Conservation (phyloP, 2,888 invertebrate species). For the Diadegma fenestrale region DNA sequence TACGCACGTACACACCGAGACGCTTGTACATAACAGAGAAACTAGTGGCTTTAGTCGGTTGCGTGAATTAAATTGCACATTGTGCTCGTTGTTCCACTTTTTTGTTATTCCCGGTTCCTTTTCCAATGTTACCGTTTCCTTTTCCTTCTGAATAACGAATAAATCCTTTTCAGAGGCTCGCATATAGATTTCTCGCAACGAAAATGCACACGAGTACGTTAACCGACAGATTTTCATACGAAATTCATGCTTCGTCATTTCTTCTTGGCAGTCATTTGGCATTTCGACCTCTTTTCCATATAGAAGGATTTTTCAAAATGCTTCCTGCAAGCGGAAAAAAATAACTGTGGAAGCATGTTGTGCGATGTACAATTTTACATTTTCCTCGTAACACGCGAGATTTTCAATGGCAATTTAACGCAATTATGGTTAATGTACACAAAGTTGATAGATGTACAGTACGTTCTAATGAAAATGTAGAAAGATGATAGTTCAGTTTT, state of each 20-base stretch:
- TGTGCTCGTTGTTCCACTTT: conserved; percentile 31
- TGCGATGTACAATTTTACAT: neutral
- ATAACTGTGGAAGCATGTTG: neutral
- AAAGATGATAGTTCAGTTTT: neutral
- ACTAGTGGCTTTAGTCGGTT: conserved; percentile 47
- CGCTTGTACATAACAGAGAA: neutral
- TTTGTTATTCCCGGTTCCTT: conserved; percentile 48
- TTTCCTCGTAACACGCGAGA: neutral
- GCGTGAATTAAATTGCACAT: conserved; percentile 64
- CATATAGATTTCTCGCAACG: conserved; percentile 37
- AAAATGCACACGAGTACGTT: conserved; percentile 24
- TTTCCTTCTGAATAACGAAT: conserved; percentile 32
- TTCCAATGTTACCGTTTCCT: conserved; percentile 63
- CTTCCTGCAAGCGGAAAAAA: neutral
- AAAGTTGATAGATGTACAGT: neutral
- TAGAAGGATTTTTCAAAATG: too few relatives aligned
- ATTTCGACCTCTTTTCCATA: neutral
- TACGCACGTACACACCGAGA: conserved; percentile 17
- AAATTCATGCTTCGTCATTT: neutral
- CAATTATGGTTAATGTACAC: neutral
- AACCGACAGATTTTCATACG: neutral
- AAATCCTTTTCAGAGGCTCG: conserved; percentile 20
- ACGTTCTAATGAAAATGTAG: neutral
- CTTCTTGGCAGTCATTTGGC: neutral
- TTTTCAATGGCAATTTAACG: neutral